Evolutionary conservation across 2,888 invertebrate genomes (phyloP).

Genomic region (Monopis laevigella): DNA sequence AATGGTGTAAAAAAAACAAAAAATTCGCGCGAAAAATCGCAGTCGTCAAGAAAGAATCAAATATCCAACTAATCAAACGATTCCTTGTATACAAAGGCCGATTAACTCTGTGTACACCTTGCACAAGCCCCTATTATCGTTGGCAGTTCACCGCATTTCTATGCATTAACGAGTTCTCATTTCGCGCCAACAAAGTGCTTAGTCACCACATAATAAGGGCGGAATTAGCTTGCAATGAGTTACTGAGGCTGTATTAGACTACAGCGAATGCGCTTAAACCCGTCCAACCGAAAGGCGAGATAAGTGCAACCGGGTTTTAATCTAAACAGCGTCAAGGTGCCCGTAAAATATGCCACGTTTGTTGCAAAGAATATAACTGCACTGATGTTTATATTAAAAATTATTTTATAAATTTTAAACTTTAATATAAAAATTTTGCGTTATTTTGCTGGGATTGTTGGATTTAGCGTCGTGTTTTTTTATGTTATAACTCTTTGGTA

Average conservation of each 20-base stretch:
- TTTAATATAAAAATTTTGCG: too few relatives aligned
- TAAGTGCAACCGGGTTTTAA: constrained; percentile 50
- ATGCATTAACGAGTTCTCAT: constrained; percentile 37
- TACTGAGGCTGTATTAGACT: constrained; percentile 9
- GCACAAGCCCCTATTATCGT: constrained; percentile 1
- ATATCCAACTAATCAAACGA: too few relatives aligned
- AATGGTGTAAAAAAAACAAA: too few relatives aligned
- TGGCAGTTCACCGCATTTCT: constrained; percentile 43
- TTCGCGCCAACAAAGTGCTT: constrained; percentile 20
- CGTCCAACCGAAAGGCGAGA: constrained; percentile 47
- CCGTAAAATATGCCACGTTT: constrained; percentile 29
- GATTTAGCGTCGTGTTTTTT: too few relatives aligned
- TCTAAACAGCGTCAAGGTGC: constrained; percentile 53
- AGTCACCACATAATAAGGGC: constrained; percentile 29
- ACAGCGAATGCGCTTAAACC: constrained; percentile 35
- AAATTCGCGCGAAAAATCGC: too few relatives aligned
- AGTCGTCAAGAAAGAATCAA: too few relatives aligned
- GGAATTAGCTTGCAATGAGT: constrained; percentile 26
- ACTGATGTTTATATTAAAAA: neutral
- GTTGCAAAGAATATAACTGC: neutral
- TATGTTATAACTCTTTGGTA: too few relatives aligned
- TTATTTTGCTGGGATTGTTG: too few relatives aligned
- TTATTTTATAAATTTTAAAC: too few relatives aligned
- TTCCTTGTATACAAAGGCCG: too few relatives aligned
- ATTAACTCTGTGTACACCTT: constrained; percentile 2